These are phyloP conservation scores for Diachasmimorpha longicaudata DNA, from an alignment of 1,140 invertebrate genomes.

Conservation along the genomic window DNA sequence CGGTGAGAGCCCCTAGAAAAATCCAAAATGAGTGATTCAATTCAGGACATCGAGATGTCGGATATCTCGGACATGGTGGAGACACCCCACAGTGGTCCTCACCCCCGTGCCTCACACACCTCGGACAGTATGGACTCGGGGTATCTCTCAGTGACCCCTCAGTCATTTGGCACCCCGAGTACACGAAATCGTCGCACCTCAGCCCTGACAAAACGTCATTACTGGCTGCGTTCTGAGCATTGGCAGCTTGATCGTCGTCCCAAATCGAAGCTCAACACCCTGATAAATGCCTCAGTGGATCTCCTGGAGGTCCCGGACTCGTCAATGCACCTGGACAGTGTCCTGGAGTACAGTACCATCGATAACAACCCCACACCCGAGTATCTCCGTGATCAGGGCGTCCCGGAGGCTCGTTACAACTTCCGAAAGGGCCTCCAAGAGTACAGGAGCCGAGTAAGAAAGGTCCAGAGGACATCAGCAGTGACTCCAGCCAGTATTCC, in stretches of 20 bases:
- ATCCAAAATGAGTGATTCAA: neutral
- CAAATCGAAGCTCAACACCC: conserved; percentile 27
- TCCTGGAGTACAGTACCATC: conserved; percentile 7
- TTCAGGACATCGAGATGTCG: conserved; percentile 35
- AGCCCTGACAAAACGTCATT: conserved; percentile 33
- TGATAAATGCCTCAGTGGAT: conserved; percentile 20
- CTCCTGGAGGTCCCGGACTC: neutral
- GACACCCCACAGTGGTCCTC: conserved; percentile 14
- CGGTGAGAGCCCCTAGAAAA: too few species aligned
- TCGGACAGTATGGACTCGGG: conserved; percentile 47
- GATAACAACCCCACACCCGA: neutral
- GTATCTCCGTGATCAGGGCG: neutral
- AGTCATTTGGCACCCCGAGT: conserved; percentile 28
- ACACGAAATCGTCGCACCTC: conserved; percentile 18
- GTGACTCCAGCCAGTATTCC: conserved; percentile 35
- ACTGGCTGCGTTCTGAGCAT: conserved; percentile 36
- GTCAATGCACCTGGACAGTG: conserved; percentile 8
- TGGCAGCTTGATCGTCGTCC: conserved; percentile 32
- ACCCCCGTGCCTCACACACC: neutral
- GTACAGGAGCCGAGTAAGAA: conserved; percentile 6
- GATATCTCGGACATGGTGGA: conserved; percentile 27
- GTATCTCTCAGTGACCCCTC: conserved; percentile 45
- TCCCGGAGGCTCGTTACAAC: conserved; percentile 9
- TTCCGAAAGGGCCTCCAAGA: conserved; percentile 8
- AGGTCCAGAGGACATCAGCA: conserved; percentile 27